Base-by-base conservation (phyloP, 2,888 invertebrate species). In the Periphyllus acericola region DNA sequence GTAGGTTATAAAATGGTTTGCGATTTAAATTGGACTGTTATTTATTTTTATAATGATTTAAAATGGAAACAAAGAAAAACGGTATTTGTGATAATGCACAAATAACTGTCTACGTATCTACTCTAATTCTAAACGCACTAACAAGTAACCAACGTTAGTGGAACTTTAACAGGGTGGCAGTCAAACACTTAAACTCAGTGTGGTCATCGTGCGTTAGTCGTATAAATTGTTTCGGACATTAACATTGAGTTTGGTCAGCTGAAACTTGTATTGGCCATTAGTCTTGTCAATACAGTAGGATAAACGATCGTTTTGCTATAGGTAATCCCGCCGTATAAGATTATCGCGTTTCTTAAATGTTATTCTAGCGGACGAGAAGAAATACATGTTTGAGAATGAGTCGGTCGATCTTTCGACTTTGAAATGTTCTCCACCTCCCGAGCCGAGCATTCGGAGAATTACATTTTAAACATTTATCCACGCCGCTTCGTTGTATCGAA, bases 131-230 rank as follows among this genome's bases (percentile, higher is more conserved):
- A 46, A 40, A 46, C 46, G 46, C 46, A 46, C 76, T 19, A 76
- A 46, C 29, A 46, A 76, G n/a, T n/a, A n/a, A n/a, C n/a, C n/a
- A n/a, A 46, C 46, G 76, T 46, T 76, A 76, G n/a, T 46, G 46
- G 46, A 76, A 76, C 76, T 76, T 76, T 76, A 76, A 46, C 19
- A 40, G 36, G 40, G 40, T 75, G 75, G 40, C 25, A 14, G 75
- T 17, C 75, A 75, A 46, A 46, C 46, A 14, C 11, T 40, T 40
- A 14, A 46, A 46, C 60, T 60, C 60, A 25, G 60, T 60, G 76
- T 76, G 76, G 19, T 76, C 76, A n/a, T 46, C 40, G 40, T 75
- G n/a, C 40, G 76, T 76, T 46, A 29, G 17, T 40, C 75, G 46
- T 76, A 46, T 14, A 46, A 76, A 46, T 76, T 46, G 46, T 46